phyloP scores from a whole-genome alignment of 2,797 vertebrate genomes.

The Myiotriccus ornatus region DNA sequence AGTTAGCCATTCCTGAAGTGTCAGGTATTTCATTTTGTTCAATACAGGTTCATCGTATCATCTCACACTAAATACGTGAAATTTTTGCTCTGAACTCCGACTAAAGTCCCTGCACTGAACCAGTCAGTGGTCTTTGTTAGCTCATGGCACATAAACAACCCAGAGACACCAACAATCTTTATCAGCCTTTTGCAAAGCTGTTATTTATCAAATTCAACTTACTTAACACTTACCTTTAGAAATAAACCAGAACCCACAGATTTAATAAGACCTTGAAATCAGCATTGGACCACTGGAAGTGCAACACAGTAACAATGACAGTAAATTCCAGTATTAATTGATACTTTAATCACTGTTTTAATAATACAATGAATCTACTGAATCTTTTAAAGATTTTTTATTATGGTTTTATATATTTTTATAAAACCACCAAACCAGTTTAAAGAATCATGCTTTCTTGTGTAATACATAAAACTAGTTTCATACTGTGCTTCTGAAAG shows the following conservation, averaged over 20 bases:
- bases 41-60: not conserved
- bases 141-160: not conserved
- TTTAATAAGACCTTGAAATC: not conserved
- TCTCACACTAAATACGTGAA: not conserved
- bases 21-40: not conserved
- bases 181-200: not conserved
- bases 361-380: conserved; percentile 60
- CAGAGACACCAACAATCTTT: not conserved
- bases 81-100: not conserved
- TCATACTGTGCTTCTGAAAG: conserved; percentile 59
- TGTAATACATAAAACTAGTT: conserved; percentile 63
- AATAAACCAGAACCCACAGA: not conserved
- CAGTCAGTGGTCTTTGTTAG: not conserved
- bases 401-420: conserved; percentile 65
- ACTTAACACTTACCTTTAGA: conserved; percentile 16
- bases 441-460: conserved; percentile 67
- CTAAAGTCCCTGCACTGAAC: not conserved
- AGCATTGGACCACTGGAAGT: not conserved
- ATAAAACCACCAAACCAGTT: conserved; percentile 75
- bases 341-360: conserved; percentile 64
- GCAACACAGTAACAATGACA: conserved; percentile 17
- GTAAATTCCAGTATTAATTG: conserved; percentile 42
- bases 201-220: not conserved
- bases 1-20: not conserved
- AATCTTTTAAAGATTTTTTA: conserved; percentile 56